Percentiles rank a stretch among this genome's conserved stretches.
Conservation (phyloP, 2,113 vertebrate genomes). For the Platanista minor region DNA sequence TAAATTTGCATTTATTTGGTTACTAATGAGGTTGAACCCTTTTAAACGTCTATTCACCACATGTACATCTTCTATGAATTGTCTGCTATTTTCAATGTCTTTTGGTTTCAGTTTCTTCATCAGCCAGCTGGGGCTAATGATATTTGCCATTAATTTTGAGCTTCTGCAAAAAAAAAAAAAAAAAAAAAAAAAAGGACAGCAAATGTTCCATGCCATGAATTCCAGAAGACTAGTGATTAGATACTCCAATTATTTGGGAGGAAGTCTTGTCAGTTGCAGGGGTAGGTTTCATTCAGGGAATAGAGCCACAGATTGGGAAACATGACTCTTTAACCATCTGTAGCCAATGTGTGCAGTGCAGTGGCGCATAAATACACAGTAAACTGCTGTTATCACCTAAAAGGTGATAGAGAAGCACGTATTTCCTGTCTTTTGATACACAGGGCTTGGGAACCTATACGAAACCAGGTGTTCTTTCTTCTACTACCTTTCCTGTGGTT, state of each 20-base stretch:
- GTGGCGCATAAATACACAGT: background rate
- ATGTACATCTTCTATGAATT: background rate
- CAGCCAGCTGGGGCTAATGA: background rate
- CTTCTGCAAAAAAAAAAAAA: background rate
- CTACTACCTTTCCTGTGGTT: constrained; percentile 75
- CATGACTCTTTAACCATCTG: constrained; percentile 20
- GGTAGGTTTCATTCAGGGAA: constrained; percentile 34
- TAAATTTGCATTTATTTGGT: constrained; percentile 39
- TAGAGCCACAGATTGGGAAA: background rate
- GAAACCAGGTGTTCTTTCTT: constrained; percentile 76
- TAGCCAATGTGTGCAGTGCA: background rate
- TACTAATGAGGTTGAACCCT: background rate
- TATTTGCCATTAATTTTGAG: constrained; percentile 38
- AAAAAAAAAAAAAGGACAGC: background rate
- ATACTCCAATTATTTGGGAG: constrained; percentile 26
- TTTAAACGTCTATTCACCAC: background rate
- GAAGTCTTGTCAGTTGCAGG: background rate
- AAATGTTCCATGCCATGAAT: constrained; percentile 26
- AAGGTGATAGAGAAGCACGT: constrained; percentile 44
- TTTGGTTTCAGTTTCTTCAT: constrained; percentile 42
- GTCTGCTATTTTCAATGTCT: background rate
- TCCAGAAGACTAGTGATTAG: constrained; percentile 11
- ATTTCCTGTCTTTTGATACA: constrained; percentile 68
- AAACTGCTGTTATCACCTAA: constrained; percentile 2
- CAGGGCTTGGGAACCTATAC: constrained; percentile 57